Evolutionary conservation across 2,113 vertebrate species (phyloP).

Genomic region (Arvicanthis niloticus): DNA sequence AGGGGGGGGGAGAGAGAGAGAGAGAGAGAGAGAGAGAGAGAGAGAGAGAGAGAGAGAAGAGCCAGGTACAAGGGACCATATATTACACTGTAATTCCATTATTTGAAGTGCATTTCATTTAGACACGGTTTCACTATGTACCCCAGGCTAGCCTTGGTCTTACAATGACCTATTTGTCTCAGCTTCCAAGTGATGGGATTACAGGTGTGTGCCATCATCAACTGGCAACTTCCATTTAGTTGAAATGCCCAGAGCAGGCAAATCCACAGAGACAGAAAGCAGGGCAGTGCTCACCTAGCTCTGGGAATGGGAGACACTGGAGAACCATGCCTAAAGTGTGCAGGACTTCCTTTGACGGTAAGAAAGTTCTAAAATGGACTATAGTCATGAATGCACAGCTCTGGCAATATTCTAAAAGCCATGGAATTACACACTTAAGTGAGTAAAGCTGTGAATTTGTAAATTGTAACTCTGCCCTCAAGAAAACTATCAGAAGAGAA

Average conservation of each 20-base stretch:
- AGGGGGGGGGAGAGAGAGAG: too few relatives aligned
- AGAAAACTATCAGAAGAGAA: slow-evolving; percentile 34
- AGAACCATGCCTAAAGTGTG: not conserved
- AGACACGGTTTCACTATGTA: not conserved
- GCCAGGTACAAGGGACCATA: not conserved
- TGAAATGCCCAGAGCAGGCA: not conserved
- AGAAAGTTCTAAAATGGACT: not conserved
- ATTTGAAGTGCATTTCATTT: not conserved
- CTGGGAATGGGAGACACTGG: too few relatives aligned
- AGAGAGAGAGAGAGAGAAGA: not conserved
- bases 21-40: not conserved
- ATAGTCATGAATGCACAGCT: not conserved
- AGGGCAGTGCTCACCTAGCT: not conserved
- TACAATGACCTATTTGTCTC: not conserved
- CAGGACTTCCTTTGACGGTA: slow-evolving; percentile 8
- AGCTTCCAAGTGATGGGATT: not conserved
- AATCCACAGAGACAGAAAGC: not conserved
- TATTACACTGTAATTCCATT: not conserved
- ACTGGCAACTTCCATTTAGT: not conserved
- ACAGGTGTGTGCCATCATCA: not conserved
- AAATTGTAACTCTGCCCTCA: not conserved
- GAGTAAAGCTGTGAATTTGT: not conserved
- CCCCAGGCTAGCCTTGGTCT: not conserved
- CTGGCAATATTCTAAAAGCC: slow-evolving; percentile 19
- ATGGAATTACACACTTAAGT: not conserved